Evolutionary conservation across 2,113 vertebrate species (phyloP).

Genomic region (Vimba vimba): DNA sequence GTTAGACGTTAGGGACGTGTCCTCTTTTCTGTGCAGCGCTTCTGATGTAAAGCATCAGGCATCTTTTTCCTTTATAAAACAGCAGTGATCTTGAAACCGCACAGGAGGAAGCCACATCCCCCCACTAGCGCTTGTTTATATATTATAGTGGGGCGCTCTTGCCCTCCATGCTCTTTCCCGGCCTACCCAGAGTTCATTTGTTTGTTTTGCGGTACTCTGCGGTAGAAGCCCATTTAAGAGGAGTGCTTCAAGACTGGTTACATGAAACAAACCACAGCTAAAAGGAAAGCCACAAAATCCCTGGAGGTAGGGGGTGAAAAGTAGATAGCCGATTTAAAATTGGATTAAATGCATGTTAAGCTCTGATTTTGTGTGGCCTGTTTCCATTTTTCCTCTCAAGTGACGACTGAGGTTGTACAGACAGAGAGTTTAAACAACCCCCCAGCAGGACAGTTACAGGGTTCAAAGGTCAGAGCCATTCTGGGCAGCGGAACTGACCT

Average conservation of each 20-base stretch:
- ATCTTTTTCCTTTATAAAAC: constrained; percentile 74
- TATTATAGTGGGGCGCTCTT: constrained; percentile 52
- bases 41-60: constrained; percentile 68
- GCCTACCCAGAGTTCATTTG: not conserved
- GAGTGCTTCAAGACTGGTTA: constrained; percentile 29
- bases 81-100: constrained; percentile 56
- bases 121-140: constrained; percentile 56
- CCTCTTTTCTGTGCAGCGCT: constrained; percentile 63
- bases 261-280: constrained; percentile 26
- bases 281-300: constrained; percentile 32
- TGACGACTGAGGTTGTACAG: not conserved
- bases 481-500: not conserved
- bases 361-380: constrained; percentile 10
- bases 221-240: constrained; percentile 19
- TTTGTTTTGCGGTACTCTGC: constrained; percentile 24
- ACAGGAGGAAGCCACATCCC: constrained; percentile 48
- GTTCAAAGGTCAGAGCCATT: not conserved
- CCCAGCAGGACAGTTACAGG: constrained; percentile 6
- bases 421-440: constrained; percentile 3
- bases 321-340: constrained; percentile 12
- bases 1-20: constrained; percentile 73
- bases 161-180: not conserved
- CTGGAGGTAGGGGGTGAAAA: constrained; percentile 16
- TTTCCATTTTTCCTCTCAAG: not conserved
- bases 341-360: constrained; percentile 25